Percentiles rank a stretch among this genome's conserved stretches.
Conservation (phyloP, 2,888 invertebrate species). For the Drosophila affinis region DNA sequence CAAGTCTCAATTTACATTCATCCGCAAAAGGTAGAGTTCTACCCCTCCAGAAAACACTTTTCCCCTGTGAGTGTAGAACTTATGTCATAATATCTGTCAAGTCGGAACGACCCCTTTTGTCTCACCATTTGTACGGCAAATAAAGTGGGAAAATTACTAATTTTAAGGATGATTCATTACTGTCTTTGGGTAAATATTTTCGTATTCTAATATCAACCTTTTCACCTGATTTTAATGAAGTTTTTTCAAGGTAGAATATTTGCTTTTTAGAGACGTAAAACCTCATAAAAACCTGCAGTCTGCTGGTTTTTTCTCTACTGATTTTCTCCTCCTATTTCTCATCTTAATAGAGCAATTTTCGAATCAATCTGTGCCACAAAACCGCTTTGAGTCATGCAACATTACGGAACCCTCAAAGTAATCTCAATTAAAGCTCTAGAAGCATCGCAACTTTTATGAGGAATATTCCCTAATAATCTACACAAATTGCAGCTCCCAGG, state of each 20-base stretch:
- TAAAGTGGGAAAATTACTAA: background rate
- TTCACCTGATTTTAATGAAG: background rate
- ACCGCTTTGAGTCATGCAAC: background rate
- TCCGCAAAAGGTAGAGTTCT: background rate
- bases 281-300: too few relatives aligned
- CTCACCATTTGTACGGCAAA: background rate
- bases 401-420: background rate
- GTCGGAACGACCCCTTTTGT: background rate
- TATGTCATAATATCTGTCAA: slow-evolving; percentile 5
- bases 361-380: background rate
- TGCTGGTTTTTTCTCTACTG: too few relatives aligned
- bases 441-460: background rate
- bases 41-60: background rate
- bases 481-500: background rate
- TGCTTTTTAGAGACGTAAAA: too few relatives aligned
- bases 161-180: background rate
- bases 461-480: background rate
- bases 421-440: background rate
- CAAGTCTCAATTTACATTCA: background rate
- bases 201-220: background rate
- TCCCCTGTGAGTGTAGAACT: slow-evolving; percentile 1
- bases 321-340: background rate
- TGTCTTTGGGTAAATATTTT: background rate
- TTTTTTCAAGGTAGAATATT: too few relatives aligned
- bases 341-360: background rate